phyloP scores from a whole-genome alignment of 1,140 invertebrate genomes.

The Bombus confusus region DNA sequence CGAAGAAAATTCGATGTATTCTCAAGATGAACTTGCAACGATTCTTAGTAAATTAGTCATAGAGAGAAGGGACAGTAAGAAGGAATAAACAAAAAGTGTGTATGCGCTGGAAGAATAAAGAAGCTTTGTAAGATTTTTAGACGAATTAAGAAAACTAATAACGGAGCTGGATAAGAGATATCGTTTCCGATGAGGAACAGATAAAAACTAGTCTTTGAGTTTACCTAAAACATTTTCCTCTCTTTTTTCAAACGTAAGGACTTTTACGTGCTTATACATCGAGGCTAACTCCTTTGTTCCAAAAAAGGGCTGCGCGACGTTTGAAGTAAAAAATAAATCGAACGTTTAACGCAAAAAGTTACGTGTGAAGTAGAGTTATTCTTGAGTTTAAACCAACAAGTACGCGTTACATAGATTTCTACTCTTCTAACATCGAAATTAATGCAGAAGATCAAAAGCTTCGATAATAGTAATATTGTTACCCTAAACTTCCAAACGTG shows the following conservation, averaged over 20 bases:
- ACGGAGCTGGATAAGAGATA: conserved; percentile 55
- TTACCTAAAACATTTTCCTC: conserved; percentile 16
- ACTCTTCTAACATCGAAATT: rapidly evolving
- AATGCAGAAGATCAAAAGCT: neutral
- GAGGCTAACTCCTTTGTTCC: neutral
- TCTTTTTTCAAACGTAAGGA: conserved; percentile 8
- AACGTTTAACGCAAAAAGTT: neutral
- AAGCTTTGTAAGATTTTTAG: too few species aligned
- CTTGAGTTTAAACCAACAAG: too few species aligned
- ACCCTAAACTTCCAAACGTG: neutral
- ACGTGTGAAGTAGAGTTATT: too few species aligned
- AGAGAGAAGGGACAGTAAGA: neutral
- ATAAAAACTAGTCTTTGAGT: conserved; percentile 41
- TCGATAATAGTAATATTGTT: neutral
- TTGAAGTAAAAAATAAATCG: too few species aligned
- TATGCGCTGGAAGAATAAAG: conserved; percentile 37
- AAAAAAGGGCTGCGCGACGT: neutral
- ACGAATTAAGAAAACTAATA: conserved; percentile 58
- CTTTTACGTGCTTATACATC: conserved; percentile 43
- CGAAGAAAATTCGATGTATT: too few species aligned
- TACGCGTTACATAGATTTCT: neutral
- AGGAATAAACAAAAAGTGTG: neutral
- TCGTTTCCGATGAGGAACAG: conserved; percentile 29
- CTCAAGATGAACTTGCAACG: neutral
- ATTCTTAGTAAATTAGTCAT: conserved; percentile 1